Evolutionary conservation across 2,113 vertebrate species (phyloP).

Genomic region (Brachypodius melanocephalos): DNA sequence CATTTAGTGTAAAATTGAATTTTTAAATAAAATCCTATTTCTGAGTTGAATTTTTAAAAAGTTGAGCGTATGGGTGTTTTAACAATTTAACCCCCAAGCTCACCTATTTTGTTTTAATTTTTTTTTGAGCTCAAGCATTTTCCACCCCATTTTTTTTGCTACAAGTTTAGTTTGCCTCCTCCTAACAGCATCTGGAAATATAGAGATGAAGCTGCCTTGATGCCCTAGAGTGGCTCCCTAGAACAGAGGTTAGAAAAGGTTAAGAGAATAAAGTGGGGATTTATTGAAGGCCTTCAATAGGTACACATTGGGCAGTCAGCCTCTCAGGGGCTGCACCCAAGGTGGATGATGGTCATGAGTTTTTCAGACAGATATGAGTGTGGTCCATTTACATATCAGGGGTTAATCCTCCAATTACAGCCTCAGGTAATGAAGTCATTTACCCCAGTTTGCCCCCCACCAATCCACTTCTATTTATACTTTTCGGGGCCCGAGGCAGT

Average conservation of each 20-base stretch:
- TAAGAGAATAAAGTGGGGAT: background rate
- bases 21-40: background rate
- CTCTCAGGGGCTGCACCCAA: background rate
- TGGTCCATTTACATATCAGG: background rate
- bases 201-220: background rate
- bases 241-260: background rate
- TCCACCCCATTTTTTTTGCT: background rate
- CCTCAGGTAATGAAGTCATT: background rate
- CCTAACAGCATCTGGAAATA: background rate
- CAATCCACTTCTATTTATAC: background rate
- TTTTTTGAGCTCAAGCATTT: background rate
- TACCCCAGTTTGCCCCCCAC: background rate
- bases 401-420: background rate
- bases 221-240: background rate
- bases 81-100: background rate
- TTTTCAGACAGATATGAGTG: background rate
- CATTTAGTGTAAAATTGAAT: background rate
- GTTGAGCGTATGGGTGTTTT: background rate
- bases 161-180: background rate
- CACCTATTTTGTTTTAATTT: background rate
- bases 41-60: background rate
- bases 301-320: background rate
- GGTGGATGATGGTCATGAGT: accelerated
- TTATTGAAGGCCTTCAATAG: background rate
- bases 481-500: background rate